These are phyloP conservation scores for Conomelus anceps DNA, from an alignment of 2,888 invertebrate species.

Conservation along the genomic window DNA sequence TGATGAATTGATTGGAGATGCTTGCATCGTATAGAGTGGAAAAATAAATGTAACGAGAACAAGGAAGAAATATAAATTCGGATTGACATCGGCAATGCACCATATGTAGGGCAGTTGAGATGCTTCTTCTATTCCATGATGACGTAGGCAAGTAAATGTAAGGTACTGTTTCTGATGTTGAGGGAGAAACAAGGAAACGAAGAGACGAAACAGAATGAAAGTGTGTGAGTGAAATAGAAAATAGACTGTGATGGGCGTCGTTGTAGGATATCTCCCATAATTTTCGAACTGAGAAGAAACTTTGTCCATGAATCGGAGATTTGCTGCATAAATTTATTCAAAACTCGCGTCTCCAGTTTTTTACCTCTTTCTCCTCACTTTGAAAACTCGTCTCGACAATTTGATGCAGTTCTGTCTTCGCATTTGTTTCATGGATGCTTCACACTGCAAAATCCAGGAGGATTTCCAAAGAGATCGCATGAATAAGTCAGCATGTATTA, in stretches of 20 bases:
- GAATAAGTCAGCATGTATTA: background rate
- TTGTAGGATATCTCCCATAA: background rate
- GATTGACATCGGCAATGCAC: background rate
- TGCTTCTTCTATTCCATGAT: background rate
- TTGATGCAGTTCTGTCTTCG: background rate
- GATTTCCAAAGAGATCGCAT: background rate
- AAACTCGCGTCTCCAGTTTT: background rate
- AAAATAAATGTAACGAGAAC: background rate
- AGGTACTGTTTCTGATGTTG: too few species aligned
- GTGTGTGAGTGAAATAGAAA: constrained; percentile 18
- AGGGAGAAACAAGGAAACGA: constrained; percentile 13
- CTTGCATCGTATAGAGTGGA: background rate
- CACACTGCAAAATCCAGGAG: background rate
- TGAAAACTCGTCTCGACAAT: background rate
- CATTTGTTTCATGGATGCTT: background rate
- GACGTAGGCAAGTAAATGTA: background rate
- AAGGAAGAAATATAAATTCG: background rate
- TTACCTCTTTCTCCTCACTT: background rate
- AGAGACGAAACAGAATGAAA: constrained; percentile 6
- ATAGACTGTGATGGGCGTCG: background rate
- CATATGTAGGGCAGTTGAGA: background rate
- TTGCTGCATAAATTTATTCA: background rate
- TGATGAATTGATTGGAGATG: too few species aligned
- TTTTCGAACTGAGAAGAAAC: constrained; percentile 5
- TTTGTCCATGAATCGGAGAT: background rate